Evolutionary conservation across 2,888 invertebrate species (phyloP), one percentile per base, ranked within the genome.

Genomic region (Proisotoma minuta): DNA sequence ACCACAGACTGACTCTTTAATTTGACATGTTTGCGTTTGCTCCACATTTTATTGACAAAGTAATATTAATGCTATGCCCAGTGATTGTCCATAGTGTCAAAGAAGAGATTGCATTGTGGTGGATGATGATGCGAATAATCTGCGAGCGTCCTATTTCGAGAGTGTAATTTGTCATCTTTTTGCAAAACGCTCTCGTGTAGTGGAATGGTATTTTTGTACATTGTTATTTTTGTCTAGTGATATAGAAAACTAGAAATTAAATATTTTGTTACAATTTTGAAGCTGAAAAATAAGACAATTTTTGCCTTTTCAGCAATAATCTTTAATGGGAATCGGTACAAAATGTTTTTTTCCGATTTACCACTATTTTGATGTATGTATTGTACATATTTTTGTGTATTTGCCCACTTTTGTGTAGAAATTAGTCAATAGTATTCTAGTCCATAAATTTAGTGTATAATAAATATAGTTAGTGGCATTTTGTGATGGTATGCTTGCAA

Each of bases 371-470:
- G 26, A 28, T 26, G 28, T 29, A 20, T 52, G 29, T 54, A 24
- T 15, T 15, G 39, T 54, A 24, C n/a, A 54, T 53, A 18, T 50
- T 50, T 23, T 22, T 22, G 23, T 50, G 50, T 34, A 24, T 52
- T 27, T 50, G 12, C 39, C 23, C 23, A 54, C 22, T 40, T 54
- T 22, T 54, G 40, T 15, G n/a, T 10, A 26, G 23, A 12, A 2
- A 49, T 26, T 23, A 24, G 50, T n/a, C 27, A 49, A 1, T 22
- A 23, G n/a, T 54, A 18, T 12, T 54, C 23, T 5, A 54, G 3
- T 39, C 22, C 23, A 43, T 4, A 18, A 43, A n/a, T 43, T 34
- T 34, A 10, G 34, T 34, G 15, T 34, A n/a, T 43, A n/a, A 5
- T 18, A 20, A 18, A 20, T 43, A 15, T 43, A 20, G 43, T 43